Conservation (phyloP, 2,113 vertebrate genomes). For the Petrocephalus zakoni region DNA sequence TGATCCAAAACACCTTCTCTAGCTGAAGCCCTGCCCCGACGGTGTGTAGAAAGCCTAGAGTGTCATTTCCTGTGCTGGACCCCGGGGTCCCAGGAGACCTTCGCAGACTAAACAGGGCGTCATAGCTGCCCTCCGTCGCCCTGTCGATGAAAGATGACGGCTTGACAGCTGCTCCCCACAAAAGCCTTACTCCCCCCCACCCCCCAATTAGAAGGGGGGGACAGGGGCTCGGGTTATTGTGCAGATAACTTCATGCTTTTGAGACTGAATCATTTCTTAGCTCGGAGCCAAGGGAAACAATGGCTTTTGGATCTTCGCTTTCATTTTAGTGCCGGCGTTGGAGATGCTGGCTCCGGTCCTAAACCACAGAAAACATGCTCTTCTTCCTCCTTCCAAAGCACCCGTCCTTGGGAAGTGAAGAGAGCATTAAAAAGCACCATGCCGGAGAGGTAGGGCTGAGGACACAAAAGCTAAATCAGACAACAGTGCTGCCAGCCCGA, state of each 20-base stretch:
- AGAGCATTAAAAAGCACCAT: neutral
- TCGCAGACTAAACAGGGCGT: neutral
- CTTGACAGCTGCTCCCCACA: slow-evolving; percentile 9
- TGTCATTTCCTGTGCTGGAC: neutral
- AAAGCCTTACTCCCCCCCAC: neutral
- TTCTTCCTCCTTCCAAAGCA: neutral
- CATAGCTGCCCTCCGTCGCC: neutral
- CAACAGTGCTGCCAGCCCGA: neutral
- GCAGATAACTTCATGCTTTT: slow-evolving; percentile 2
- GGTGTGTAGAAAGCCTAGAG: neutral
- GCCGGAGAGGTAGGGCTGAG: neutral
- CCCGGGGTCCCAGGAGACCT: neutral
- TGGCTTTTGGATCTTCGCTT: neutral
- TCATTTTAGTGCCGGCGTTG: neutral
- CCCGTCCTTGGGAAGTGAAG: neutral
- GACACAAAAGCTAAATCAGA: neutral
- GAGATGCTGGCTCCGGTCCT: neutral
- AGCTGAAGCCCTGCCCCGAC: neutral
- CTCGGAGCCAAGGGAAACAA: neutral
- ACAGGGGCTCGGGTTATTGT: neutral
- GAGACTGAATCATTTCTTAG: neutral
- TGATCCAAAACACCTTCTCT: neutral
- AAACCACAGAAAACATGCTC: neutral
- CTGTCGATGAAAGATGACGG: slow-evolving; percentile 1
- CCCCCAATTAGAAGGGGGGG: neutral